phyloP scores from a whole-genome alignment of 1,140 invertebrate species.

The Cecropterus lyciades region DNA sequence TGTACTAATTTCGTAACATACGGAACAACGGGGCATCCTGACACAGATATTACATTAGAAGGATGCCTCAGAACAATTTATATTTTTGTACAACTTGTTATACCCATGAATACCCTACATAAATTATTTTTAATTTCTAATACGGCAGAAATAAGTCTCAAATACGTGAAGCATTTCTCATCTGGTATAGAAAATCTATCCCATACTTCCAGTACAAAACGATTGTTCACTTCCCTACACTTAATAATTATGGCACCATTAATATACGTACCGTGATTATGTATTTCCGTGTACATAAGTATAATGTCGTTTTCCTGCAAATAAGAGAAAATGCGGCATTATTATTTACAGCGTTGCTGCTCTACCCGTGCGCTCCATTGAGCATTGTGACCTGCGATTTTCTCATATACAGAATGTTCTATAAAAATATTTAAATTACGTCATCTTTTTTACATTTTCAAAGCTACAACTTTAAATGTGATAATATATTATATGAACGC shows the following conservation, averaged over 20 bases:
- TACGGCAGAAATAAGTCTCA: too few relatives aligned
- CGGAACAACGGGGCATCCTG: too few relatives aligned
- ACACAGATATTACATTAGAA: too few relatives aligned
- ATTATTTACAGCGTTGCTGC: conserved; percentile 63
- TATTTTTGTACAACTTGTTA: too few relatives aligned
- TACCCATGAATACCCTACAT: too few relatives aligned
- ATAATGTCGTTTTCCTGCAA: conserved; percentile 39
- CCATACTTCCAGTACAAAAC: not conserved
- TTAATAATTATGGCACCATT: conserved; percentile 22
- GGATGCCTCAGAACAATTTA: too few relatives aligned
- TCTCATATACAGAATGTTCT: conserved; percentile 53
- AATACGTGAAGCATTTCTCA: too few relatives aligned
- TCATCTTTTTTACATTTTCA: too few relatives aligned
- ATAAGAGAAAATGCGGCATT: conserved; percentile 53
- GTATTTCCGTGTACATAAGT: conserved; percentile 30
- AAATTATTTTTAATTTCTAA: too few relatives aligned
- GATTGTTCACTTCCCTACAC: conserved; percentile 6
- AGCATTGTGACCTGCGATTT: conserved; percentile 59
- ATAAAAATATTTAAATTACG: not conserved
- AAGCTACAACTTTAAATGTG: too few relatives aligned
- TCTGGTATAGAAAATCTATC: not conserved
- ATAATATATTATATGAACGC: too few relatives aligned
- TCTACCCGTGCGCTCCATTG: conserved; percentile 57
- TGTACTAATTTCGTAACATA: too few relatives aligned
- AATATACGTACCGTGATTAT: conserved; percentile 24